Base-by-base conservation (phyloP, 2,797 vertebrate species). In the Fringilla coelebs region DNA sequence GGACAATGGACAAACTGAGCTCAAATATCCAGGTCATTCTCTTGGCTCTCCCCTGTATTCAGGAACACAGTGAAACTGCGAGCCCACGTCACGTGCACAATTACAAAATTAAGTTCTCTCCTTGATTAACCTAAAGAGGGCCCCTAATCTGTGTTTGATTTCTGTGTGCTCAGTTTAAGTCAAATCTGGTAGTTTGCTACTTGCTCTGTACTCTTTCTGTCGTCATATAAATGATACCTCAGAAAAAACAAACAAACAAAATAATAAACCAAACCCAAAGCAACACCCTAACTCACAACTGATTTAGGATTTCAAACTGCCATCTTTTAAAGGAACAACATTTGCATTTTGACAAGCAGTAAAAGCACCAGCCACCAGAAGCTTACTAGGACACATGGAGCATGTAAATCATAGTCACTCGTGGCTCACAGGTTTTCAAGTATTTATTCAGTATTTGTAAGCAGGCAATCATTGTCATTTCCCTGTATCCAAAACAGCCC, bases 81-180 rank as follows among this genome's bases (percentile, higher is more conserved):
- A 74, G 16, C 15, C 40, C 34, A 25, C 0, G 0, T 28, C 52
- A 67, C 1, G 0, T 18, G 5, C 32, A 52, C 26, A 55, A 3
- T 43, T 63, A 55, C 0, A 31, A 70, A 72, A 3, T 48, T 19
- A 63, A 66, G 1, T 51, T 62, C 15, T 61, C 31, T 70, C 32
- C 79, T 48, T 34, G 21, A 26, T 60, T 46, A 61, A 84, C 5
- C 61, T 29, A 40, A 67, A 81, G 66, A 72, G 10, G 6, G 3
- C 25, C 18, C 4, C 31, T 46, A 48, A 60, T 55, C 16, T 55
- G 26, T 45, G 71, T 43, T 10, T 85, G 32, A 26, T 45, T 90
- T 58, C 41, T 72, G 12, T 19, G 6, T 4, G 6, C 29, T 41
- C 43, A 68, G 13, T 11, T 54, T 13, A 58, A 66, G 36, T 55